A percentile compares a stretch with the other conserved stretches of the same genome.
These are phyloP conservation scores for Mellivora capensis DNA, from an alignment of 2,113 vertebrate genomes.

Conservation along the genomic window DNA sequence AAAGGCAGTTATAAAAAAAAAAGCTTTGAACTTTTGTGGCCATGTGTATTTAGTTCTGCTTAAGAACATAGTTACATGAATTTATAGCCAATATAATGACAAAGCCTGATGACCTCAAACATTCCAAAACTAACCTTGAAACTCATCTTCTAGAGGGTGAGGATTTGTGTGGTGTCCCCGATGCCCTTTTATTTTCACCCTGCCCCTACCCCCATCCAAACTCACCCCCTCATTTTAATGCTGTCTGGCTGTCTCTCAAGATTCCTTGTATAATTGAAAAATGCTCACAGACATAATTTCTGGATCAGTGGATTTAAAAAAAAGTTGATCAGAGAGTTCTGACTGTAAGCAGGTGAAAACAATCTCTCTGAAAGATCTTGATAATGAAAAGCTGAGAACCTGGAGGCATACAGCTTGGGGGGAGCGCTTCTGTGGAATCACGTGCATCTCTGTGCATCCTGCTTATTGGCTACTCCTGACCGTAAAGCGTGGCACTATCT, in stretches of 20 bases:
- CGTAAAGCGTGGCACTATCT: accelerated
- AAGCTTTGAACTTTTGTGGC: neutral
- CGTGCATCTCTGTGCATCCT: accelerated
- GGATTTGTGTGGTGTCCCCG: neutral
- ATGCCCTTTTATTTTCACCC: neutral
- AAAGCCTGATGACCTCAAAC: neutral
- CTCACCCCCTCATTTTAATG: neutral
- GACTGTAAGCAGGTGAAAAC: neutral
- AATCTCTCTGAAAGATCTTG: neutral
- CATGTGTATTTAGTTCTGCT: neutral
- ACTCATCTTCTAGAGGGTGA: neutral
- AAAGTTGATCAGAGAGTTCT: conserved; percentile 36
- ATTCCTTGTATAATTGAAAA: conserved; percentile 43
- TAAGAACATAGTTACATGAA: neutral
- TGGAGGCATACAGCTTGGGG: accelerated
- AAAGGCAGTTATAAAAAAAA: neutral
- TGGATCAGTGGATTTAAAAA: conserved; percentile 28
- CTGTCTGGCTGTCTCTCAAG: neutral
- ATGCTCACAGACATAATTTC: neutral
- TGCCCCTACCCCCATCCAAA: neutral
- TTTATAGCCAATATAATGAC: neutral
- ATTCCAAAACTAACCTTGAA: neutral
- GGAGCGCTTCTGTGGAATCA: neutral
- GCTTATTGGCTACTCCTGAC: neutral
- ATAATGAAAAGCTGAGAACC: neutral